Evolutionary conservation across 2,888 invertebrate species (phyloP).

Genomic region (Hecatera dysodea): DNA sequence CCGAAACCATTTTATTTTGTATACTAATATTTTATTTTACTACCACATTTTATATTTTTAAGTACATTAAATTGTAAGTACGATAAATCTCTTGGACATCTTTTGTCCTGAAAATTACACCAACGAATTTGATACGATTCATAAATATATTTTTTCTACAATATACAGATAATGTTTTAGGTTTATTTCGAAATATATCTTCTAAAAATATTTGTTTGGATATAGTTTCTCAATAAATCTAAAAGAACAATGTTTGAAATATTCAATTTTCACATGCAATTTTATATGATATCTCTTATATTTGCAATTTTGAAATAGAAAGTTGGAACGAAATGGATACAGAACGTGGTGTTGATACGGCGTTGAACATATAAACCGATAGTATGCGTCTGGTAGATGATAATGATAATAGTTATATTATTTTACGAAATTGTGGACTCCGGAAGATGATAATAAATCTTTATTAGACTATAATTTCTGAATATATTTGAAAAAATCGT

Average conservation of each 20-base stretch:
- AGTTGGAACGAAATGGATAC: not conserved
- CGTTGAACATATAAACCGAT: no score
- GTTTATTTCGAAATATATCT: not conserved
- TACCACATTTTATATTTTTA: conserved; percentile 19
- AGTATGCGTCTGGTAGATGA: no score
- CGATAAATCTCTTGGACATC: conserved; percentile 44
- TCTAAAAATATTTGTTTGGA: not conserved
- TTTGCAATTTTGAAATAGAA: not conserved
- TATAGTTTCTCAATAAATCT: no score
- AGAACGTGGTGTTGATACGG: no score
- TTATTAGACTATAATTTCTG: no score
- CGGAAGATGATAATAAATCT: no score
- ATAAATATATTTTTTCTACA: conserved; percentile 3
- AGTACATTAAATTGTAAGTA: conserved; percentile 10
- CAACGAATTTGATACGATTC: conserved; percentile 6
- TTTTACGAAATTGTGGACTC: no score
- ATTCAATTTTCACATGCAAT: no score
- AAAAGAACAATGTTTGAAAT: no score
- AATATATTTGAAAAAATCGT: no score
- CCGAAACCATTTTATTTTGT: conserved; percentile 24
- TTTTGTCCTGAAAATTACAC: conserved; percentile 18
- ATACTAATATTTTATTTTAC: conserved; percentile 33
- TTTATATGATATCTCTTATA: not conserved
- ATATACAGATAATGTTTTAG: not conserved
- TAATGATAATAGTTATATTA: no score